A percentile compares a stretch with the other conserved stretches of the same genome.
phyloP scores from a whole-genome alignment of 1,140 invertebrate genomes.

The Pogonus chalceus region DNA sequence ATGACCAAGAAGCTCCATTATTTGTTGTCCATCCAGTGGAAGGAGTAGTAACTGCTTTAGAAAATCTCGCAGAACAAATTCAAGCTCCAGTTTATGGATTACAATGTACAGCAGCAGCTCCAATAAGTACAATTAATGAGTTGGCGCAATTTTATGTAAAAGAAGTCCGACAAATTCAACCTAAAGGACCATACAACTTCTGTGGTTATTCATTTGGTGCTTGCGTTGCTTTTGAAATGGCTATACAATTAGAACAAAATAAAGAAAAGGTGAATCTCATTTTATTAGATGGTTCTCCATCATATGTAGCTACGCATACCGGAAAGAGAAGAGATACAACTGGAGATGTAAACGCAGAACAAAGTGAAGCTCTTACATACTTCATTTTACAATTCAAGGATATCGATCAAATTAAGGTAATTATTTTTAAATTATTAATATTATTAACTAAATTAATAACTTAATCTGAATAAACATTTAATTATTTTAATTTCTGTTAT shows the following conservation, averaged over 20 bases:
- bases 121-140: conserved; percentile 57
- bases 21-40: conserved; percentile 78
- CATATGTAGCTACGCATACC: conserved; percentile 75
- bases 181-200: conserved; percentile 72
- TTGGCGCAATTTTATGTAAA: conserved; percentile 73
- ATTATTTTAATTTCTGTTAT: conserved; percentile 11
- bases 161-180: conserved; percentile 67
- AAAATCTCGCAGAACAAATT: conserved; percentile 56
- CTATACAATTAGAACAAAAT: conserved; percentile 61
- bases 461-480: neutral
- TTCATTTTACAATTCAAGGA: conserved; percentile 74
- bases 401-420: conserved; percentile 61
- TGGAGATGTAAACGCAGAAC: conserved; percentile 40
- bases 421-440: conserved; percentile 7
- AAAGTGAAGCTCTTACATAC: conserved; percentile 65
- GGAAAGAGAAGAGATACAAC: conserved; percentile 48
- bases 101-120: conserved; percentile 71
- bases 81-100: conserved; percentile 76
- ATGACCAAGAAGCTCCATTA: conserved; percentile 35
- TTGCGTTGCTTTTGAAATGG: conserved; percentile 89
- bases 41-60: conserved; percentile 64
- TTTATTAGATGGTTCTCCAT: conserved; percentile 84
- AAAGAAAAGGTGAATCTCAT: conserved; percentile 57
- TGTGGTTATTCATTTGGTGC: conserved; percentile 93
- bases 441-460: conserved; percentile 1